phyloP scores from a whole-genome alignment of 2,888 invertebrate species.

The Hymenopus coronatus region DNA sequence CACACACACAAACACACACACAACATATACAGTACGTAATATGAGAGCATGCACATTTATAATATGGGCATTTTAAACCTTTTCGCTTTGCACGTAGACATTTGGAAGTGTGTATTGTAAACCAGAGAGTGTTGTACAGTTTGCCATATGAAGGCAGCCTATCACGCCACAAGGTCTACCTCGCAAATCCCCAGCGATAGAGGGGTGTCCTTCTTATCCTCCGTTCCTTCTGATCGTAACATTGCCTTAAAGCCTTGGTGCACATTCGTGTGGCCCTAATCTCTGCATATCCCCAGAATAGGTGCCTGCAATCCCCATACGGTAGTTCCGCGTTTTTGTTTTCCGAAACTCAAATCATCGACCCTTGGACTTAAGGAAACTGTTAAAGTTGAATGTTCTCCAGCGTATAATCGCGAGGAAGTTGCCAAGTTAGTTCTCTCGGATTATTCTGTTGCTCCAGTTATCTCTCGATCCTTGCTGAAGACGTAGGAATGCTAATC shows the following conservation, averaged over 20 bases:
- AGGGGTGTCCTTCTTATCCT: not conserved
- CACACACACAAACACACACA: no score
- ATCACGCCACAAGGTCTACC: not conserved
- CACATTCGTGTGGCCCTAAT: not conserved
- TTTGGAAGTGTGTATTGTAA: not conserved
- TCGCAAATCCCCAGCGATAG: not conserved
- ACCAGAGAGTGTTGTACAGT: not conserved
- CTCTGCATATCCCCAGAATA: not conserved
- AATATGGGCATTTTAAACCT: no score
- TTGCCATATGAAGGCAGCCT: not conserved
- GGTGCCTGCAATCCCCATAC: not conserved
- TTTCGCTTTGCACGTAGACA: no score
- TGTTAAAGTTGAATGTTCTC: not conserved
- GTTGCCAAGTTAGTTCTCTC: not conserved
- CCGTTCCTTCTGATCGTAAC: not conserved
- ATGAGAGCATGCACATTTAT: no score
- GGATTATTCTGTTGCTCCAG: not conserved
- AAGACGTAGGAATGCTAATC: constrained; percentile 11
- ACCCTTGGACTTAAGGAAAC: not conserved
- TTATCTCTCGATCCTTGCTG: not conserved
- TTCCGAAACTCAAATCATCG: not conserved
- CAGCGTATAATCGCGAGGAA: not conserved
- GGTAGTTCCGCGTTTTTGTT: not conserved
- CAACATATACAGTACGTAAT: no score
- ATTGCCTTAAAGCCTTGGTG: not conserved